Evolutionary conservation across 1,140 invertebrate species (phyloP).

Genomic region (Phymastichus coffea): DNA sequence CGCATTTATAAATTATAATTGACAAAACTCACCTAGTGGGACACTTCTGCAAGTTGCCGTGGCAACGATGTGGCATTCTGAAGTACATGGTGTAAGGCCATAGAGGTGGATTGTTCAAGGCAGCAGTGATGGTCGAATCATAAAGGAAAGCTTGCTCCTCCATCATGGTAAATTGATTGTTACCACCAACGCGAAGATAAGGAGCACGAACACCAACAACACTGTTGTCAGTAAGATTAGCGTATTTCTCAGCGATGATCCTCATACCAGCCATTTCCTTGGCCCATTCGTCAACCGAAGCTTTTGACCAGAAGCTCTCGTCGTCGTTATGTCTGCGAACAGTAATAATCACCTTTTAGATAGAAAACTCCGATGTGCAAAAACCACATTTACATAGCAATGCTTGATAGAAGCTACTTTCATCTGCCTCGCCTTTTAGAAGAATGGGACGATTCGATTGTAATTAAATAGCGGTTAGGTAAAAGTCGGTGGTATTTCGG

Average conservation of each 20-base stretch:
- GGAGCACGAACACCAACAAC: conserved; percentile 93
- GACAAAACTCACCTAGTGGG: conserved; percentile 71
- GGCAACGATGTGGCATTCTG: conserved; percentile 92
- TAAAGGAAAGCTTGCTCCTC: conserved; percentile 95
- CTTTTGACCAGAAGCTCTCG: conserved; percentile 92
- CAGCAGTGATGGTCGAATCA: conserved; percentile 92
- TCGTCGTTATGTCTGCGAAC: conserved; percentile 81
- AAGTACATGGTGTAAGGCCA: conserved; percentile 99
- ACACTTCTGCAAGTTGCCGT: conserved; percentile 90
- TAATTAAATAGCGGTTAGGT: too few species aligned
- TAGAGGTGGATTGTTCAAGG: conserved; percentile 86
- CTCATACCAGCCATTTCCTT: conserved; percentile 96
- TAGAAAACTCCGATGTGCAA: too few species aligned
- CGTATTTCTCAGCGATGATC: conserved; percentile 88
- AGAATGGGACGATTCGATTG: too few species aligned
- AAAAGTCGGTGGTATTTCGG: too few species aligned
- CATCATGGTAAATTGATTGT: conserved; percentile 98
- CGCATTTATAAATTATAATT: not conserved
- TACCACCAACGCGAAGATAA: conserved; percentile 89
- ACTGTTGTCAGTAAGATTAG: conserved; percentile 90
- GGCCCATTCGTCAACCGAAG: conserved; percentile 90
- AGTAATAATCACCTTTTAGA: too few species aligned
- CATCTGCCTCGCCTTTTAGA: too few species aligned
- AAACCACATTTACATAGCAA: too few species aligned
- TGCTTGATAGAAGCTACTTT: too few species aligned